Percentiles rank a stretch among this genome's conserved stretches.
These are phyloP conservation scores for Cygnus buccinator DNA, from an alignment of 2,113 vertebrate genomes.

Conservation along the genomic window DNA sequence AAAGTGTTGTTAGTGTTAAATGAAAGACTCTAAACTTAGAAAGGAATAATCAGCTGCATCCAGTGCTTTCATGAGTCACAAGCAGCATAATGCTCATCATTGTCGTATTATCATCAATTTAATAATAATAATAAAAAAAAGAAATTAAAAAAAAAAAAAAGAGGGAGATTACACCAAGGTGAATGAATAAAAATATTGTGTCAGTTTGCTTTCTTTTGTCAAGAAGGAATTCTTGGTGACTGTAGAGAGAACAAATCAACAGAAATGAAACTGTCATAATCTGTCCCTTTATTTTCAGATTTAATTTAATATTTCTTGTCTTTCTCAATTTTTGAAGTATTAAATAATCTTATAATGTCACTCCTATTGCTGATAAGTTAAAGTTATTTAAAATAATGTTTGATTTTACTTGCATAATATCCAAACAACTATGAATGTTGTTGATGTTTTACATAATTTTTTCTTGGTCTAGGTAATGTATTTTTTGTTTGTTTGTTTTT, in stretches of 20 bases:
- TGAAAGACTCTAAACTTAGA: neutral
- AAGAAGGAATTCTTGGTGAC: neutral
- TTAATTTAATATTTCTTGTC: neutral
- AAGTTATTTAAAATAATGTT: neutral
- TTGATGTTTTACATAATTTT: neutral
- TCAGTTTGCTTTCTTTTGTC: neutral
- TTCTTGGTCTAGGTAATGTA: neutral
- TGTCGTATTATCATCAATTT: neutral
- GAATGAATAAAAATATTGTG: neutral
- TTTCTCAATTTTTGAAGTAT: neutral
- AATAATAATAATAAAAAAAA: no score
- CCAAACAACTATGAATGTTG: neutral
- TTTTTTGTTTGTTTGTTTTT: no score
- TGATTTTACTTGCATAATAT: neutral
- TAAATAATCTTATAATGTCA: neutral
- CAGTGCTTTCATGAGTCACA: neutral
- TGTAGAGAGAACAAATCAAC: neutral
- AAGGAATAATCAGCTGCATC: neutral
- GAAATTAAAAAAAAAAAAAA: neutral
- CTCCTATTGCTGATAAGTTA: neutral
- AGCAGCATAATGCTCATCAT: neutral
- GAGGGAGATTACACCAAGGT: neutral
- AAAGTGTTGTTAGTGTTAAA: neutral
- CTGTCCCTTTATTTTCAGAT: neutral
- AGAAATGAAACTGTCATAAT: neutral